These are phyloP conservation scores for Aphyosemion australe DNA, from an alignment of 2,113 vertebrate genomes.

Conservation along the genomic window DNA sequence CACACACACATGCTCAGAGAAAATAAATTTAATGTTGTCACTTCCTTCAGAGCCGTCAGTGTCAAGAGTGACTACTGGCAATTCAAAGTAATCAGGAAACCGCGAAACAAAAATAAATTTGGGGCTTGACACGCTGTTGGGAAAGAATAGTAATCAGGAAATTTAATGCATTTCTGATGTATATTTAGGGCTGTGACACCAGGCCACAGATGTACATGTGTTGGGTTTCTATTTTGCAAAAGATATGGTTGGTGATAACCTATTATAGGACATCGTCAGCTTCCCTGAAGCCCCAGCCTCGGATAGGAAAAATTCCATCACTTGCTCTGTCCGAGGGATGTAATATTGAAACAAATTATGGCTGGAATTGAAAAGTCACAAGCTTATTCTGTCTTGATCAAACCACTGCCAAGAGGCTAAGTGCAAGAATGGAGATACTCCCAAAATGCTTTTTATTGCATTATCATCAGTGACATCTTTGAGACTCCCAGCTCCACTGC, in stretches of 20 bases:
- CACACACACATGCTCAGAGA: conserved; percentile 37
- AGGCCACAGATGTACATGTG: conserved; percentile 99
- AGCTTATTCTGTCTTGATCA: conserved; percentile 99
- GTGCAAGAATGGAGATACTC: conserved; percentile 88
- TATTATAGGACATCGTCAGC: conserved; percentile 93
- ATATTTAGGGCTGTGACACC: conserved; percentile 94
- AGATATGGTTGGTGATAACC: conserved; percentile 94
- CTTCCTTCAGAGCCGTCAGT: conserved; percentile 79
- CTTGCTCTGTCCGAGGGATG: conserved; percentile 88
- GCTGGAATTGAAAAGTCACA: conserved; percentile 99
- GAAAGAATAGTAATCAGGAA: conserved; percentile 94
- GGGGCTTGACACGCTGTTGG: conserved; percentile 87
- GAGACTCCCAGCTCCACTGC: conserved; percentile 51
- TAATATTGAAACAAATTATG: conserved; percentile 99
- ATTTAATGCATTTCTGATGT: conserved; percentile 99
- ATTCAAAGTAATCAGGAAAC: conserved; percentile 90
- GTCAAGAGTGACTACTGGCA: conserved; percentile 81
- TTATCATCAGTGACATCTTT: conserved; percentile 93
- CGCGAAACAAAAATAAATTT: conserved; percentile 86
- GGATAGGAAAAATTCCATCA: conserved; percentile 95
- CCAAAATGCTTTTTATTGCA: conserved; percentile 89
- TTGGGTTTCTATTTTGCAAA: conserved; percentile 96
- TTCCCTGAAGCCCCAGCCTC: conserved; percentile 73
- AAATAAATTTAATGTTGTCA: conserved; percentile 76
- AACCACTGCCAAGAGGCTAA: conserved; percentile 95